A percentile compares a stretch with the other conserved stretches of the same genome.
Evolutionary conservation across 2,113 vertebrate species (phyloP).

Genomic region (Microtus montanus): DNA sequence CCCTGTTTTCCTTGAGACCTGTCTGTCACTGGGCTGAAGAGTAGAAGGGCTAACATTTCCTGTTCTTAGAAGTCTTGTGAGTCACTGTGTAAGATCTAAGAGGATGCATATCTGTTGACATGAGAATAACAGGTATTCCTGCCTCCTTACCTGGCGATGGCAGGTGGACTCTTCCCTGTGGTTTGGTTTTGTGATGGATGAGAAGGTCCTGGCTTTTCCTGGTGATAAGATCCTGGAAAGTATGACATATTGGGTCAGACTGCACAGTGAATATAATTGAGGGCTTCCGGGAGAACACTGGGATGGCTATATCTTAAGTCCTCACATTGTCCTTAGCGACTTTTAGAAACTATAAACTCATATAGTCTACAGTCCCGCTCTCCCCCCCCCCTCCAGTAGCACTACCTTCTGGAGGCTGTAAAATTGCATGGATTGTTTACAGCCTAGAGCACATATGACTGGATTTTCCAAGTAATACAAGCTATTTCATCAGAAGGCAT

Average conservation of each 20-base stretch:
- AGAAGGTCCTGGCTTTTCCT: slow-evolving; percentile 11
- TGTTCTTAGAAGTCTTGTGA: neutral
- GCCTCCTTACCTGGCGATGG: slow-evolving; percentile 62
- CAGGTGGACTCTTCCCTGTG: neutral
- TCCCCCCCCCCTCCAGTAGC: neutral
- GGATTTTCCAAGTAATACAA: neutral
- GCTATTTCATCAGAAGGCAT: neutral
- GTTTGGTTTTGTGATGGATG: neutral
- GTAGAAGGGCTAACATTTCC: neutral
- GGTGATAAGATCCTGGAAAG: slow-evolving; percentile 45
- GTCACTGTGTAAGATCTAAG: neutral
- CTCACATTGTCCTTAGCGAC: neutral
- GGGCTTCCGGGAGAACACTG: neutral
- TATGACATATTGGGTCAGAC: neutral
- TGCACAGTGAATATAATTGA: neutral
- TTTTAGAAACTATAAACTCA: neutral
- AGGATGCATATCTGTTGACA: neutral
- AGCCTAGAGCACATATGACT: neutral
- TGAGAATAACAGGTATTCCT: neutral
- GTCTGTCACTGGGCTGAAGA: neutral
- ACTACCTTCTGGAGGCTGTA: neutral
- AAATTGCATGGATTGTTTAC: neutral
- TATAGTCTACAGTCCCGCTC: neutral
- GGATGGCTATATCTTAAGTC: neutral
- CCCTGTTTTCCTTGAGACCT: neutral